Conservation (phyloP, 2,888 invertebrate species). For the Bursaphelenchus okinawaensis region DNA sequence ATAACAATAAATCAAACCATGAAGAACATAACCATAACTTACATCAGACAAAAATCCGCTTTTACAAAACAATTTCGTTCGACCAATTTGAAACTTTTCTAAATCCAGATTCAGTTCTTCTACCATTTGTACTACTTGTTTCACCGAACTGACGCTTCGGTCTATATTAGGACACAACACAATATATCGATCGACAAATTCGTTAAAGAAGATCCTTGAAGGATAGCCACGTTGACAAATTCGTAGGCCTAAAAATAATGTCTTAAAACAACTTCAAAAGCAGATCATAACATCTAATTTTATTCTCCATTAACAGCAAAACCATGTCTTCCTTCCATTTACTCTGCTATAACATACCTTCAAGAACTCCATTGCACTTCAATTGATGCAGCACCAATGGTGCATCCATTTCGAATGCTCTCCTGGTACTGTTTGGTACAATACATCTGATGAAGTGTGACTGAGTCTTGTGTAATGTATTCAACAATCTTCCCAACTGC, state of each 20-base stretch:
- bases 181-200: slow-evolving; percentile 92
- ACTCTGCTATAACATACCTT: slow-evolving; percentile 84
- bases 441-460: slow-evolving; percentile 58
- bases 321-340: no score
- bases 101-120: slow-evolving; percentile 25
- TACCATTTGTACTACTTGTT: slow-evolving; percentile 11
- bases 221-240: slow-evolving; percentile 98
- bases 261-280: not conserved
- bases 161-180: slow-evolving; percentile 26
- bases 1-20: not conserved
- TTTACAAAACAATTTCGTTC: slow-evolving; percentile 47
- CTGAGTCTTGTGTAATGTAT: slow-evolving; percentile 48
- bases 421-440: slow-evolving; percentile 56
- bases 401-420: slow-evolving; percentile 45
- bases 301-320: no score
- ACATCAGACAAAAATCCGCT: slow-evolving; percentile 52
- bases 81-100: slow-evolving; percentile 43
- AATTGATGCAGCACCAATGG: slow-evolving; percentile 60
- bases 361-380: slow-evolving; percentile 99
- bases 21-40: no score
- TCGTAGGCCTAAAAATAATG: slow-evolving; percentile 67
- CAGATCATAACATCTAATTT: no score
- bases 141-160: slow-evolving; percentile 5
- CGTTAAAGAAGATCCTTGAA: slow-evolving; percentile 98
- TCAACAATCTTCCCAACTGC: slow-evolving; percentile 49